phyloP scores from a whole-genome alignment of 64 coral and sea anemone genomes.

The Dendronephthya gigantea region DNA sequence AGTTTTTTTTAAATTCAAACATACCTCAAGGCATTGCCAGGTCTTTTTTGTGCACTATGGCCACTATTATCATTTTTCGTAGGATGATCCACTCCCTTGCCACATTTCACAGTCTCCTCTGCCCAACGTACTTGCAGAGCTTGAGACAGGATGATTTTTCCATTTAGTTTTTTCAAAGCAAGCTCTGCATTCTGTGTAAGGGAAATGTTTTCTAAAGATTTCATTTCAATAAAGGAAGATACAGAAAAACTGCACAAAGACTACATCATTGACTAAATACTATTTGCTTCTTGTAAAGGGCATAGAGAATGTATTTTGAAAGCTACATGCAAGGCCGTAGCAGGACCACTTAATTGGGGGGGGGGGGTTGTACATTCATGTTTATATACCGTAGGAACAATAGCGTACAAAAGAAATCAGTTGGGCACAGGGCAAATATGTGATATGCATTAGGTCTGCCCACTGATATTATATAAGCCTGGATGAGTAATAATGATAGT shows the following conservation, averaged over 20 bases:
- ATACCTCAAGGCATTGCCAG: background rate
- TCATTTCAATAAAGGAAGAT: background rate
- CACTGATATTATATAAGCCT: too few species aligned
- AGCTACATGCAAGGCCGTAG: background rate
- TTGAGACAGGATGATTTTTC: conserved; percentile 69
- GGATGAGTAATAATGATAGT: too few species aligned
- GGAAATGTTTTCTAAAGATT: background rate
- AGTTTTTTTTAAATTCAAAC: background rate
- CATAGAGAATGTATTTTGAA: too few species aligned
- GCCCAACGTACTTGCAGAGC: conserved; percentile 72
- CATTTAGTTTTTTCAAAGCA: conserved; percentile 63
- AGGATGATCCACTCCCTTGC: background rate
- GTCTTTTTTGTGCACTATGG: background rate
- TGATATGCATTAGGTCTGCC: too few species aligned
- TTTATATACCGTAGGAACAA: background rate
- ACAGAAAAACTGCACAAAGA: too few species aligned
- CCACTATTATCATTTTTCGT: background rate
- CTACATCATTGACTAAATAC: too few species aligned
- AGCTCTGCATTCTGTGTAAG: conserved; percentile 60
- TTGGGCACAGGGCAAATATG: too few species aligned
- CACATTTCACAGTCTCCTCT: conserved; percentile 12
- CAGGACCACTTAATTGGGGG: background rate
- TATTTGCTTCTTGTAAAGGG: too few species aligned
- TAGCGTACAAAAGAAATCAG: too few species aligned
- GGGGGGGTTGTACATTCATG: background rate